A percentile compares a stretch with the other conserved stretches of the same genome.
Evolutionary conservation across 2,113 vertebrate genomes (phyloP).

Genomic region (Nestor notabilis): DNA sequence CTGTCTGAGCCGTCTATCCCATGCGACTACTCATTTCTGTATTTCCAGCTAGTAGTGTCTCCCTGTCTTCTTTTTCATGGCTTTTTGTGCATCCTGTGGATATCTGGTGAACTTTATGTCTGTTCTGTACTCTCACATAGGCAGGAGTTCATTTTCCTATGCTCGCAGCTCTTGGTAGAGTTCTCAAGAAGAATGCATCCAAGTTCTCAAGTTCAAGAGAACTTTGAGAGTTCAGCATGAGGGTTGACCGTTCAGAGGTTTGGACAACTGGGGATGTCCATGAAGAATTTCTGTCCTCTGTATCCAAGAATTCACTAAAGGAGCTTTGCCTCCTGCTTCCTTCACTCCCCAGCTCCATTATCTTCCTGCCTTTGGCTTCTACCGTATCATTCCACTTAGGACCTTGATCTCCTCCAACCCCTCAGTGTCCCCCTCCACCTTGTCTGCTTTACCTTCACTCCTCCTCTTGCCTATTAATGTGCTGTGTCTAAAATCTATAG

Average conservation of each 20-base stretch:
- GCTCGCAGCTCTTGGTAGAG: not conserved
- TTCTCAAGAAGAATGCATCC: too few species aligned
- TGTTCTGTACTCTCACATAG: not conserved
- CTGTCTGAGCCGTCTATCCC: not conserved
- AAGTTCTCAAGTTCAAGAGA: not conserved
- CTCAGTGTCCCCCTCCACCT: not conserved
- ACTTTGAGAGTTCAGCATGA: not conserved
- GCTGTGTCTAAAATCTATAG: not conserved
- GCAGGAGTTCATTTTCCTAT: not conserved
- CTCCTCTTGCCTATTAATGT: not conserved
- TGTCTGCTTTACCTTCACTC: not conserved
- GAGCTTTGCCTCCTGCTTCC: not conserved
- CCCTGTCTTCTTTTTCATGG: not conserved
- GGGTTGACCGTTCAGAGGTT: not conserved
- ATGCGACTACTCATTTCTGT: not conserved
- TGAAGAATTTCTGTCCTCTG: not conserved
- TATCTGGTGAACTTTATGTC: not conserved
- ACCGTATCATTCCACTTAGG: not conserved
- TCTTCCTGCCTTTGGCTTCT: not conserved
- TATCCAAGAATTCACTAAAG: not conserved
- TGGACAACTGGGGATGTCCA: not conserved
- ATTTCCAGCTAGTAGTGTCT: not conserved
- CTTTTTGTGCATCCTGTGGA: not conserved
- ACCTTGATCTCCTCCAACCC: not conserved
- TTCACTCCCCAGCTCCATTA: not conserved